Conservation (phyloP, 64 coral and sea anemone genomes). For the Pocillopora verrucosa region DNA sequence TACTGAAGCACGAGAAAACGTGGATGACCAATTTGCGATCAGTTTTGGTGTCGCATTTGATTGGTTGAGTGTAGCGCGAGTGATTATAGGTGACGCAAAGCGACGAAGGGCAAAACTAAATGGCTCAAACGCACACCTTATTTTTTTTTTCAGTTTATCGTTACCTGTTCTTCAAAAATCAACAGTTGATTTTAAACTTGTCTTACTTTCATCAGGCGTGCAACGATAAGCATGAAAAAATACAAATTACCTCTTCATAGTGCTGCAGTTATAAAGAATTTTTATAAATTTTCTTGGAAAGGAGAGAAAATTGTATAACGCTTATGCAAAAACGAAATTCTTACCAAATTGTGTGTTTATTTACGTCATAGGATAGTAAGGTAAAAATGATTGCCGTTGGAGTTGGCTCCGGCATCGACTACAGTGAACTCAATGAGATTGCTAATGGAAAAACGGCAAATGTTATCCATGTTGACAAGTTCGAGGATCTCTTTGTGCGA, state of each 20-base stretch:
- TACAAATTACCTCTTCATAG: no score
- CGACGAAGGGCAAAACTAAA: no score
- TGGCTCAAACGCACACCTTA: no score
- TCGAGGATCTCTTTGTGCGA: slow-evolving; percentile 41
- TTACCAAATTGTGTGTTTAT: neutral
- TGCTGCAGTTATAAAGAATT: neutral
- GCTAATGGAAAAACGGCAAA: slow-evolving; percentile 47
- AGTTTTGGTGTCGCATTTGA: no score
- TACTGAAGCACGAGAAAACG: no score
- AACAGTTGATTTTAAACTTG: no score
- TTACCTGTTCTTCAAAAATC: no score
- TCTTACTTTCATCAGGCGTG: neutral
- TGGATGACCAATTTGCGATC: no score
- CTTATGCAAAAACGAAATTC: neutral
- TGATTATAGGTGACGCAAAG: no score
- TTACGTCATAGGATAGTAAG: slow-evolving; percentile 41
- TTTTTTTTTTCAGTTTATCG: no score
- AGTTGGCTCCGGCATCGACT: slow-evolving; percentile 53
- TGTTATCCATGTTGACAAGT: slow-evolving; percentile 54
- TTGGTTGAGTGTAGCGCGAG: no score
- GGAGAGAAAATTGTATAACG: neutral
- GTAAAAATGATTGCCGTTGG: slow-evolving; percentile 80
- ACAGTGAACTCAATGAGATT: slow-evolving; percentile 58
- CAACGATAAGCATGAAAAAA: neutral
- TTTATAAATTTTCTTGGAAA: neutral